phyloP scores from a whole-genome alignment of 64 coral and sea anemone species.

The Hydrozoanthus tunicans region DNA sequence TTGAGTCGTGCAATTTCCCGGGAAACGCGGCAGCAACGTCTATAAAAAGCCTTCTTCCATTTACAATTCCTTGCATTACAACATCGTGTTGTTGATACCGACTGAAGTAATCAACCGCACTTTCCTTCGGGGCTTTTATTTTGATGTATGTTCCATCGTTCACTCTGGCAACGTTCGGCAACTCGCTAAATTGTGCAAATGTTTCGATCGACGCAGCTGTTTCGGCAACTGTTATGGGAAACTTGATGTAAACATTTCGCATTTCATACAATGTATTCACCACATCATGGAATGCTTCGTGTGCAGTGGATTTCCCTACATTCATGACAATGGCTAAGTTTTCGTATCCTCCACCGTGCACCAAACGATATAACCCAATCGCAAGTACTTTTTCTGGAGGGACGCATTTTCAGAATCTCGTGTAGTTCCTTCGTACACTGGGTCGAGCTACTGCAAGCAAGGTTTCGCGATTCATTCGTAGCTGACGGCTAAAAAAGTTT shows the following conservation, averaged over 20 bases:
- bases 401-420: background rate
- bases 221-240: conserved; percentile 28
- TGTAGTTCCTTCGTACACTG: background rate
- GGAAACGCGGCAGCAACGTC: conserved; percentile 48
- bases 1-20: conserved; percentile 55
- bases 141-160: background rate
- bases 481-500: conserved; percentile 11
- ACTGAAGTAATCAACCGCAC: conserved; percentile 7
- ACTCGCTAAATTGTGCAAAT: conserved; percentile 10
- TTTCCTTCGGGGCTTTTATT: background rate
- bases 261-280: conserved; percentile 29
- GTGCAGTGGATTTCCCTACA: conserved; percentile 53
- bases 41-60: conserved; percentile 2
- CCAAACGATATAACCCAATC: background rate
- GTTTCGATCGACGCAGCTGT: conserved; percentile 32
- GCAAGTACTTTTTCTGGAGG: background rate
- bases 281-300: conserved; percentile 33
- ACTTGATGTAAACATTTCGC: conserved; percentile 22
- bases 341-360: background rate
- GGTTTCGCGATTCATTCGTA: background rate
- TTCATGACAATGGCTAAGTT: background rate
- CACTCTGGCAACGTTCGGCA: conserved; percentile 9
- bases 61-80: background rate
- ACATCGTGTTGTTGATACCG: conserved; percentile 42
- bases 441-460: background rate